A percentile compares a stretch with the other conserved stretches of the same genome.
These are phyloP conservation scores for Myxocyprinus asiaticus DNA, from an alignment of 2,113 vertebrate genomes.

Conservation along the genomic window DNA sequence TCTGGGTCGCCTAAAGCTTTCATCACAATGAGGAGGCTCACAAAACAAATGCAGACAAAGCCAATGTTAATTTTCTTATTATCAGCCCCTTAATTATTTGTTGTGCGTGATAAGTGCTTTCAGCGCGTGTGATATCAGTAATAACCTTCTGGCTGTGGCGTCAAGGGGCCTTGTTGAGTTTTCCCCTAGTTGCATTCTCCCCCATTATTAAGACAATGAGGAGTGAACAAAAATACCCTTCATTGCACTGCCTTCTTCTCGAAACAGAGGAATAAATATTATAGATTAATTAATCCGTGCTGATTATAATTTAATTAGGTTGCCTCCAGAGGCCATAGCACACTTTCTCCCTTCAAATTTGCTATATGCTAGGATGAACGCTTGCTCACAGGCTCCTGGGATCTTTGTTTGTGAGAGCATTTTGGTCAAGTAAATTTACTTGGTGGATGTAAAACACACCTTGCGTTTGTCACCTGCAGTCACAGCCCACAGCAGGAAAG, in stretches of 20 bases:
- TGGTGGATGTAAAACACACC: constrained; percentile 42
- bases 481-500: constrained; percentile 10
- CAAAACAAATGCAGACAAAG: constrained; percentile 81
- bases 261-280: constrained; percentile 96
- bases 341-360: constrained; percentile 61
- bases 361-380: constrained; percentile 29
- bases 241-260: constrained; percentile 87
- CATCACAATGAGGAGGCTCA: constrained; percentile 75
- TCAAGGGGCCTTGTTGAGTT: constrained; percentile 93
- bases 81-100: constrained; percentile 97
- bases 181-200: constrained; percentile 78
- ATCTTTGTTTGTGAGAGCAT: constrained; percentile 41
- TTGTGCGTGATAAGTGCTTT: constrained; percentile 98
- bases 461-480: constrained; percentile 34
- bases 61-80: constrained; percentile 99
- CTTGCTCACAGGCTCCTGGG: constrained; percentile 25
- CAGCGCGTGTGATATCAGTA: constrained; percentile 95
- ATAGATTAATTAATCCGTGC: constrained; percentile 98
- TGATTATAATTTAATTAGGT: constrained; percentile 99
- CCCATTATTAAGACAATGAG: constrained; percentile 91
- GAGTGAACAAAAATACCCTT: constrained; percentile 92
- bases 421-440: constrained; percentile 43
- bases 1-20: constrained; percentile 75
- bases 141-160: constrained; percentile 98
- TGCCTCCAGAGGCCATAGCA: constrained; percentile 83